Evolutionary conservation across 2,888 invertebrate genomes (phyloP), one percentile per base, ranked within the genome.

Genomic region (Eupithecia dodoneata): DNA sequence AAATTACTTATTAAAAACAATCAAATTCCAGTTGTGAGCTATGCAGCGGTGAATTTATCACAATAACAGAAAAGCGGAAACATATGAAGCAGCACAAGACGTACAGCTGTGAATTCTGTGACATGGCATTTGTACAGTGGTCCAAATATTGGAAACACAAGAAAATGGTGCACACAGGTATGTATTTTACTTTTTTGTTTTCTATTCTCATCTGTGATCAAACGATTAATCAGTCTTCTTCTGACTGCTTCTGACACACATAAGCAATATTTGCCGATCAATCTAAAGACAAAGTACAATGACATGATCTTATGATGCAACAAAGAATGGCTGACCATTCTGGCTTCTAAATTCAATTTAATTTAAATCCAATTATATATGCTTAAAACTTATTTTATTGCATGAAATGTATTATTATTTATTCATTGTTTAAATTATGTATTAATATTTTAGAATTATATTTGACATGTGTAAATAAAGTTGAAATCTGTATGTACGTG

Each of bases 21-120:
- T 80, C 81, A 69, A 67, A n/a, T 89, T 95, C 78, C 84, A 96
- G 95, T 41, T 97, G 97, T 85, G 89, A 93, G 5, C 87, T 93
- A 41, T 97, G 97, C 81, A 80, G 87, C 0, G 92, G 92, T 79
- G 92, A 92, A 30, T 97, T 96, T 86, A 85, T 92, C 3, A 94
- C 90, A 71, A 84, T 93, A 10, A 89, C 87, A 83, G 94, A 94
- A 13, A 93, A 94, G 74, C 94, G 93, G 55, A 93, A 90, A 67
- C 97, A 97, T 78, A 88, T 93, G 87, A 85, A 87, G 74, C 87
- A 85, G 15, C 96, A 95, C 73, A 94, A 95, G 83, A 90, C 88
- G 0, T 95, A 96, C 81, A 89, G 86, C 42, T 96, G 96, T 81
- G 86, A 91, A 13, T 87, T 91, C 12, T 97, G 97, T 83, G 81